Evolutionary conservation across 2,888 invertebrate species (phyloP).

Genomic region (Perithous albicinctus): DNA sequence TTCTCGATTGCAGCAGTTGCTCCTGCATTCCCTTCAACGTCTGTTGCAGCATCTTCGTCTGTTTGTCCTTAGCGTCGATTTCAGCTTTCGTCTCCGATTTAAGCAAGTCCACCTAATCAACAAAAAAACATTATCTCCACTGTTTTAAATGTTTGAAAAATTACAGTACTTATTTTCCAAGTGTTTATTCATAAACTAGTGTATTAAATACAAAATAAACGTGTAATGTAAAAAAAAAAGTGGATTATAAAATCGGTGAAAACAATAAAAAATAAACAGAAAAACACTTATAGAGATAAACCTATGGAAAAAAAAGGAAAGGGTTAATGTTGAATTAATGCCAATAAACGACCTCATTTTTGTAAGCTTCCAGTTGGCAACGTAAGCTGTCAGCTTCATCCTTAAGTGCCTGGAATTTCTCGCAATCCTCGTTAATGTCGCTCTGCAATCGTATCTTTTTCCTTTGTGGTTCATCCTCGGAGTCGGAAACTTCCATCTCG

Average conservation of each 20-base stretch:
- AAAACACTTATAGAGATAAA: too few species aligned
- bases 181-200: too few species aligned
- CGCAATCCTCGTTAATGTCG: conserved; percentile 77
- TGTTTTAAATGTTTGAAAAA: neutral
- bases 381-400: conserved; percentile 96
- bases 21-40: conserved; percentile 88
- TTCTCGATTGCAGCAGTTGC: conserved; percentile 87
- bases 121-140: neutral
- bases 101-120: conserved; percentile 89
- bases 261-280: too few species aligned
- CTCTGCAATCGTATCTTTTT: conserved; percentile 78
- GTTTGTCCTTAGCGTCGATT: conserved; percentile 93
- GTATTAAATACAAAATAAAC: too few species aligned
- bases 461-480: conserved; percentile 87
- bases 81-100: conserved; percentile 92
- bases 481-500: conserved; percentile 95
- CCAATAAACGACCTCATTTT: conserved; percentile 89
- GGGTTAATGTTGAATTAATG: neutral
- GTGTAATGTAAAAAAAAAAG: too few species aligned
- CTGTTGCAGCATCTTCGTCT: conserved; percentile 91
- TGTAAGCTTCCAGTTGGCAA: conserved; percentile 96
- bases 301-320: neutral
- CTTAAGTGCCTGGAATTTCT: conserved; percentile 85
- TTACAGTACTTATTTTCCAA: too few species aligned
- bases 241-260: too few species aligned